A percentile compares a stretch with the other conserved stretches of the same genome.
Evolutionary conservation across 2,113 vertebrate species (phyloP).

Genomic region (Tautogolabrus adspersus): DNA sequence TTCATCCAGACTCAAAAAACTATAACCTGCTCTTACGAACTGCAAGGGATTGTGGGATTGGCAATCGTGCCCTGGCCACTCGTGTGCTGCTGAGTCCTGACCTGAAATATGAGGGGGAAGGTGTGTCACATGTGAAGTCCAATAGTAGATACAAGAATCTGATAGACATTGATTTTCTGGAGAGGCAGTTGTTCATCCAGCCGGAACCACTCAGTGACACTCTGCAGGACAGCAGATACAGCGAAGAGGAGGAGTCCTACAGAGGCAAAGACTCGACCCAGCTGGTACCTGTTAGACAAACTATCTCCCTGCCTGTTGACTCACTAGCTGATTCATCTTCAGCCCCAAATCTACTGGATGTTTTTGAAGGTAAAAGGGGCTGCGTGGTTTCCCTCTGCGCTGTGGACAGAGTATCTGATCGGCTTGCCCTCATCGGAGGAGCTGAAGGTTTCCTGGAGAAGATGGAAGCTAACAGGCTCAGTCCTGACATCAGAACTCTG

Average conservation of each 20-base stretch:
- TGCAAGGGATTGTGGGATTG: slow-evolving; percentile 91
- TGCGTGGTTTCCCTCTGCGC: slow-evolving; percentile 85
- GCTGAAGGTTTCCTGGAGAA: slow-evolving; percentile 88
- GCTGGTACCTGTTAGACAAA: slow-evolving; percentile 38
- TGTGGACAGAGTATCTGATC: slow-evolving; percentile 73
- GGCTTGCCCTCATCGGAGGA: slow-evolving; percentile 90
- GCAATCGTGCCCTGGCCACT: slow-evolving; percentile 81
- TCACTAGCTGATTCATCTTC: neutral
- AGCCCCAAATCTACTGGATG: slow-evolving; percentile 87
- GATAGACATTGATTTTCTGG: slow-evolving; percentile 82
- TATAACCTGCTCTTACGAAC: slow-evolving; percentile 91
- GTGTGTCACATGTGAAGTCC: slow-evolving; percentile 29
- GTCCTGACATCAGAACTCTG: slow-evolving; percentile 88
- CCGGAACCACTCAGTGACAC: slow-evolving; percentile 8
- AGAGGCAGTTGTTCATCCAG: slow-evolving; percentile 83
- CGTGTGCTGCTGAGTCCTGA: slow-evolving; percentile 80
- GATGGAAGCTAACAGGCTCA: slow-evolving; percentile 84
- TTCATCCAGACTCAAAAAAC: slow-evolving; percentile 82
- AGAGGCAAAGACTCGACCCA: slow-evolving; percentile 12
- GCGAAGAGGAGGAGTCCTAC: neutral
- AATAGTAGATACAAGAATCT: neutral
- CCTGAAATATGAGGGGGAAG: neutral
- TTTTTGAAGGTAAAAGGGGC: slow-evolving; percentile 44
- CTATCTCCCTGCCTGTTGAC: neutral
- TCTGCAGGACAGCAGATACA: neutral